Evolutionary conservation across 2,888 invertebrate species (phyloP).

Genomic region (Pollenia amentaria): DNA sequence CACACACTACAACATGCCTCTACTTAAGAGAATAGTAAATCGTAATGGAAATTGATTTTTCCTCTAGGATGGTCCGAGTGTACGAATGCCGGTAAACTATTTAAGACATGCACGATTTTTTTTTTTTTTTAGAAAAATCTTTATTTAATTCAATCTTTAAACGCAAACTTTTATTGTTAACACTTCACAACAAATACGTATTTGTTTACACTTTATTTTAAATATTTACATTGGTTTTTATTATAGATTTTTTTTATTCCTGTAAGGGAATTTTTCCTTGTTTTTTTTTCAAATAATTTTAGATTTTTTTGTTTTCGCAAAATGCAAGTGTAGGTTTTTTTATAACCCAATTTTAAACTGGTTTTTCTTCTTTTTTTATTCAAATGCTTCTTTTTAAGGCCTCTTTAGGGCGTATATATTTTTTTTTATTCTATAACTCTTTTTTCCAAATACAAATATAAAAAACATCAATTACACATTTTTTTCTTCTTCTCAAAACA

Average conservation of each 20-base stretch:
- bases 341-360: conserved; percentile 53
- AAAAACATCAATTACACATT: conserved; percentile 33
- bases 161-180: conserved; percentile 16
- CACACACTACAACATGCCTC: conserved; percentile 31
- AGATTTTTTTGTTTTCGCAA: conserved; percentile 47
- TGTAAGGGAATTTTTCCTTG: conserved; percentile 4
- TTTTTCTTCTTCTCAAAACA: conserved; percentile 18
- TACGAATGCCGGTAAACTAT: conserved; percentile 59
- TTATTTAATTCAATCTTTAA: conserved; percentile 30
- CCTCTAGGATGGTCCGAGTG: conserved; percentile 57
- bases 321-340: conserved; percentile 69
- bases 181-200: conserved; percentile 25
- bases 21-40: conserved; percentile 37
- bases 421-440: conserved; percentile 55
- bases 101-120: conserved; percentile 2
- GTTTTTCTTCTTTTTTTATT: conserved; percentile 57
- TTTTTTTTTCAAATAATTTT: conserved; percentile 7
- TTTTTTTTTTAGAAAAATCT: conserved; percentile 8
- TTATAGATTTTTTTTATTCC: conserved; percentile 9
- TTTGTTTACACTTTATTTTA: conserved; percentile 34
- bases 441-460: conserved; percentile 24
- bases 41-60: conserved; percentile 80
- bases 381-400: conserved; percentile 25
- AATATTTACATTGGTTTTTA: conserved; percentile 25
- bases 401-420: conserved; percentile 49